Percentiles rank a stretch among this genome's conserved stretches.
Conservation (phyloP, 2,888 invertebrate species). For the Amiota minor region DNA sequence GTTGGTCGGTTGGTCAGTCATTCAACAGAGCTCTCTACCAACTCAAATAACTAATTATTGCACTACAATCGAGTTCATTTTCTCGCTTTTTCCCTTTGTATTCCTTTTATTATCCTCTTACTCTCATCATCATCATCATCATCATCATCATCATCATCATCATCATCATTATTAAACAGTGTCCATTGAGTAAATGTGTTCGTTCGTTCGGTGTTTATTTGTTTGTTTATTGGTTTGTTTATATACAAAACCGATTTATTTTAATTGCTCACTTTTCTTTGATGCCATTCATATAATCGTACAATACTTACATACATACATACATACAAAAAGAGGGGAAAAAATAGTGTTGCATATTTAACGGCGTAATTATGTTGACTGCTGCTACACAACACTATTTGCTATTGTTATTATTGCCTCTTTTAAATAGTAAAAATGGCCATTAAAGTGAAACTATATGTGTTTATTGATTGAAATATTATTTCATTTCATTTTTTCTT, state of each 20-base stretch:
- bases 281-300: too few relatives aligned
- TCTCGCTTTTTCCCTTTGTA: too few relatives aligned
- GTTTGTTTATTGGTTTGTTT: too few relatives aligned
- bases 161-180: neutral
- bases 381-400: neutral
- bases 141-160: neutral
- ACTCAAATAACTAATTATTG: constrained; percentile 13
- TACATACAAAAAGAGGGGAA: too few relatives aligned
- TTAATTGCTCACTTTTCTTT: constrained; percentile 16
- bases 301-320: too few relatives aligned
- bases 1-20: neutral
- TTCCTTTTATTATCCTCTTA: too few relatives aligned
- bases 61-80: neutral
- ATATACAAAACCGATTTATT: neutral
- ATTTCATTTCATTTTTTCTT: neutral
- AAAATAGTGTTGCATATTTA: constrained; percentile 8
- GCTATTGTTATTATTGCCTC: neutral
- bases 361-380: neutral
- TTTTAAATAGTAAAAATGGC: neutral
- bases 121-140: neutral
- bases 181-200: neutral
- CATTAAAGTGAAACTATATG: neutral
- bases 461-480: neutral
- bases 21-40: neutral
- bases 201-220: too few relatives aligned